phyloP scores from a whole-genome alignment of 2,888 invertebrate genomes.

The Prenolepis imparis region DNA sequence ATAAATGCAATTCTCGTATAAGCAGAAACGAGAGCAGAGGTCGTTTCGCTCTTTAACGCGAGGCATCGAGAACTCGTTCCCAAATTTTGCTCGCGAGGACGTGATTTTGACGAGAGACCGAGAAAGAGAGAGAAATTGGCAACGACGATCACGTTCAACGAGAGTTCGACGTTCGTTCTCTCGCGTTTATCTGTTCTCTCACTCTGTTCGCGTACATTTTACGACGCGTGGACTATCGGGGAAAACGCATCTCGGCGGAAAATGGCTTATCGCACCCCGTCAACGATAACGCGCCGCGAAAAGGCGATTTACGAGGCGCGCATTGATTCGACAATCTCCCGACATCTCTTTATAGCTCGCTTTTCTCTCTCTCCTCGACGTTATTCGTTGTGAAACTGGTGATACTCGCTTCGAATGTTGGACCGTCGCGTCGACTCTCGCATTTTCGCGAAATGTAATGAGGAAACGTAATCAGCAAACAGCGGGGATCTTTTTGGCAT shows the following conservation, averaged over 20 bases:
- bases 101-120: slow-evolving; percentile 13
- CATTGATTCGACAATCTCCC: slow-evolving; percentile 38
- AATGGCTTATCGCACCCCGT: slow-evolving; percentile 39
- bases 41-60: slow-evolving; percentile 14
- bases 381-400: neutral
- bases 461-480: neutral
- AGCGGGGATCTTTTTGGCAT: neutral
- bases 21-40: slow-evolving; percentile 7
- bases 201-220: slow-evolving; percentile 35
- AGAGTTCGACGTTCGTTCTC: slow-evolving; percentile 25
- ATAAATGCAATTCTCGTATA: neutral
- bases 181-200: slow-evolving; percentile 4
- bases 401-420: slow-evolving; percentile 6
- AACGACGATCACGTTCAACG: slow-evolving; percentile 43
- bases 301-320: slow-evolving; percentile 40
- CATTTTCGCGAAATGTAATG: slow-evolving; percentile 11
- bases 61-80: slow-evolving; percentile 23
- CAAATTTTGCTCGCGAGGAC: slow-evolving; percentile 30
- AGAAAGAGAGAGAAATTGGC: neutral
- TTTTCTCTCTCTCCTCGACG: neutral
- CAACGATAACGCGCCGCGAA: slow-evolving; percentile 27
- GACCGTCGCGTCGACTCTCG: neutral
- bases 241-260: slow-evolving; percentile 24
- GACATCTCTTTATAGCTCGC: neutral
- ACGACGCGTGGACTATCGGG: slow-evolving; percentile 33